A percentile compares a stretch with the other conserved stretches of the same genome.
Conservation (phyloP, 2,797 vertebrate species). For the Sebastes matsubarae region DNA sequence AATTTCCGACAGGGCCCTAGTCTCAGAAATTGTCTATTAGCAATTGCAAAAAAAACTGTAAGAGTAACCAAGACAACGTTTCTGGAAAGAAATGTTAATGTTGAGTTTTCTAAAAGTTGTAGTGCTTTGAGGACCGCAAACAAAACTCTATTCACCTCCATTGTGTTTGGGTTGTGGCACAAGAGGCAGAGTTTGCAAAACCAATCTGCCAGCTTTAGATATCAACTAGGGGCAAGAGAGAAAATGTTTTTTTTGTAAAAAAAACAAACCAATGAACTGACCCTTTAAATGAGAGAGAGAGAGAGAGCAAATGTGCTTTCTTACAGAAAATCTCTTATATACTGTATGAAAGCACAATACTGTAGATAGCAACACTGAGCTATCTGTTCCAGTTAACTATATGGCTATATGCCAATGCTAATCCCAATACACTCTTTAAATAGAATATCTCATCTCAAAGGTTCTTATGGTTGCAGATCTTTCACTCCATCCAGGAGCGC, state of each 20-base stretch:
- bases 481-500: slow-evolving; percentile 14
- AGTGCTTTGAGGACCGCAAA: neutral
- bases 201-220: neutral
- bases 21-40: neutral
- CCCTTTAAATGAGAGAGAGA: neutral
- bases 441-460: neutral
- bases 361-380: neutral
- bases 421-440: slow-evolving; percentile 5
- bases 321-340: neutral
- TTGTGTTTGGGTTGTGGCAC: neutral
- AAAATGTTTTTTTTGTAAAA: neutral
- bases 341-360: neutral
- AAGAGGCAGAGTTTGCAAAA: neutral
- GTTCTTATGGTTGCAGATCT: slow-evolving; percentile 3
- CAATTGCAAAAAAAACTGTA: neutral
- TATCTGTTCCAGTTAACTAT: neutral
- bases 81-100: neutral
- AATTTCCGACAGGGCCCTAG: neutral
- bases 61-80: neutral
- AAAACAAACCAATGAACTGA: neutral
- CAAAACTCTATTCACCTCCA: neutral
- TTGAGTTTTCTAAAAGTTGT: neutral
- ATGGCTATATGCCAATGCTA: neutral
- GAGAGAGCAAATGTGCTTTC: neutral
- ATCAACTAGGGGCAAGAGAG: neutral